Conservation (phyloP, 2,113 vertebrate genomes). For the Taxidea taxus region DNA sequence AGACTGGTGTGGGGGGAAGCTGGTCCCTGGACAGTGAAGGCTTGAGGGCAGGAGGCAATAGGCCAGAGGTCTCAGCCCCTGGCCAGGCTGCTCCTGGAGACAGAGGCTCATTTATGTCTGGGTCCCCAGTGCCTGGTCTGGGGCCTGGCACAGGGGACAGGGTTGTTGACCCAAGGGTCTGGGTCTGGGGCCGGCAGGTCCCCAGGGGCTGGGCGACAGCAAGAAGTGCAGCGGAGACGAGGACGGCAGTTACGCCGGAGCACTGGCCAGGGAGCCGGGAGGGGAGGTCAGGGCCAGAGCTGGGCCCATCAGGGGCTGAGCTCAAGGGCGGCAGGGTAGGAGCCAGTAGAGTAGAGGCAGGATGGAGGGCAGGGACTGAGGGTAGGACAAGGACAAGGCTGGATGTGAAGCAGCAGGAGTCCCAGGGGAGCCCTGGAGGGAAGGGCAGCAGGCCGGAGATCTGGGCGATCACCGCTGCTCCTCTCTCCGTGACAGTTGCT, state of each 20-base stretch:
- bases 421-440: neutral
- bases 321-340: neutral
- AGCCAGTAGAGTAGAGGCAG: neutral
- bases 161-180: neutral
- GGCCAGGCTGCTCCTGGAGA: neutral
- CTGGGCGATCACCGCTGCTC: too few species aligned
- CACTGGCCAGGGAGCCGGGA: neutral
- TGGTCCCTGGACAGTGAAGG: neutral
- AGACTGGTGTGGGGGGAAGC: neutral
- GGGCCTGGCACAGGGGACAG: neutral
- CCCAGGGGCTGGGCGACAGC: neutral
- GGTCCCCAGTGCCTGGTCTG: neutral
- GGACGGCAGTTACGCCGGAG: neutral
- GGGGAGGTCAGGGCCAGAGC: neutral
- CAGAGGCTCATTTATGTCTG: neutral
- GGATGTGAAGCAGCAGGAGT: neutral
- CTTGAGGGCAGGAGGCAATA: neutral
- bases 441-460: neutral
- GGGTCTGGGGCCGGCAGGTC: neutral
- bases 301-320: neutral
- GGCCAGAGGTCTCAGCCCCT: neutral
- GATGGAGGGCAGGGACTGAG: neutral
- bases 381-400: neutral
- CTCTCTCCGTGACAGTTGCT: neutral
- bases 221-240: neutral